Percentiles rank a stretch among this genome's conserved stretches.
phyloP scores from a whole-genome alignment of 2,113 vertebrate genomes.

The Lophura nycthemera region DNA sequence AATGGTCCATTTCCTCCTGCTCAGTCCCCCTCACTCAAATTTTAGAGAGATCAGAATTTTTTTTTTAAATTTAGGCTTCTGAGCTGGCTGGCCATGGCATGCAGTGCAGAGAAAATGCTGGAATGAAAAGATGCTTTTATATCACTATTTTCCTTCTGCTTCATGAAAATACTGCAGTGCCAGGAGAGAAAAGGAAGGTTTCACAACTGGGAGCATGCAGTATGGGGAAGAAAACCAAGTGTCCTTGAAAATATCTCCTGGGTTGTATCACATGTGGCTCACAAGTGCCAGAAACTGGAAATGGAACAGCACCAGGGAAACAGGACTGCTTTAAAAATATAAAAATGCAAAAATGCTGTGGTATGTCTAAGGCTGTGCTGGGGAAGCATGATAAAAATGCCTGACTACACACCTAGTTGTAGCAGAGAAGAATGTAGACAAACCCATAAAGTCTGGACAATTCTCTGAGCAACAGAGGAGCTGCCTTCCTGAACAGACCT shows the following conservation, averaged over 20 bases:
- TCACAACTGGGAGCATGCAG: slow-evolving; percentile 16
- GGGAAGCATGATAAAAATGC: slow-evolving; percentile 13
- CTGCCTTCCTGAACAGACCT: background rate
- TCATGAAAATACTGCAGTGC: background rate
- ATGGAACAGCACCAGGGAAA: slow-evolving; percentile 5
- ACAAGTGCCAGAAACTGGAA: background rate
- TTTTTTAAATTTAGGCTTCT: background rate
- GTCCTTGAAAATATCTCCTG: slow-evolving; percentile 52
- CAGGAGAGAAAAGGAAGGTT: slow-evolving; percentile 33
- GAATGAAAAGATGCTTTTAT: slow-evolving; percentile 26
- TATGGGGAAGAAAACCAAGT: slow-evolving; percentile 15
- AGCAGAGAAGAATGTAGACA: slow-evolving; percentile 30
- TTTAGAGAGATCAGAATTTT: background rate
- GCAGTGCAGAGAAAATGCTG: background rate
- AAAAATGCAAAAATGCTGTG: background rate
- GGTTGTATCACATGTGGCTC: slow-evolving; percentile 11
- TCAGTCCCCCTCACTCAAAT: background rate
- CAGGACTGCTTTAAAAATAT: background rate
- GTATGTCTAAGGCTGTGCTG: background rate
- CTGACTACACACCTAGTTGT: slow-evolving; percentile 27
- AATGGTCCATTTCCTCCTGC: background rate
- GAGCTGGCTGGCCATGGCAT: background rate
- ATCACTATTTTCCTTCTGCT: background rate
- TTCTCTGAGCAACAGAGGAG: background rate
- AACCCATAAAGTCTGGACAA: background rate